A percentile compares a stretch with the other conserved stretches of the same genome.
phyloP scores from a whole-genome alignment of 2,113 vertebrate species.

The Brienomyrus longianalis region DNA sequence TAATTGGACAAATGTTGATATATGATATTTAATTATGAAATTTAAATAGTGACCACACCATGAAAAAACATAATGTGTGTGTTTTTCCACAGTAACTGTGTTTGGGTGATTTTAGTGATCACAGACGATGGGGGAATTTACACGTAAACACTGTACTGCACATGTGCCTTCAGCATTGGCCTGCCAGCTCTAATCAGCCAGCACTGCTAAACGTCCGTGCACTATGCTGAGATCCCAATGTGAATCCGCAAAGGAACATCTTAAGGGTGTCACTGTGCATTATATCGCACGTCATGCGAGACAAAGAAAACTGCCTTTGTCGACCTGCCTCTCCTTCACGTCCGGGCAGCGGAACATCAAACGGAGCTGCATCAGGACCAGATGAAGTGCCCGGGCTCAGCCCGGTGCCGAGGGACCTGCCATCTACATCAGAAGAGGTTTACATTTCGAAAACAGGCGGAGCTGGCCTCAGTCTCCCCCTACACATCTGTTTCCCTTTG shows the following conservation, averaged over 20 bases:
- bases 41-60: background rate
- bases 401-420: background rate
- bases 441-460: constrained; percentile 17
- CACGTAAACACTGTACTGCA: background rate
- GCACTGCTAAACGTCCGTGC: background rate
- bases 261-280: background rate
- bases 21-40: background rate
- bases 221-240: background rate
- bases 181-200: background rate
- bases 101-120: background rate
- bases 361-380: constrained; percentile 11
- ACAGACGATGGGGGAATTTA: background rate
- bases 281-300: constrained; percentile 2
- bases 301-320: background rate
- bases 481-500: constrained; percentile 25
- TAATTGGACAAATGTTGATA: background rate
- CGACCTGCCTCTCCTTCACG: background rate
- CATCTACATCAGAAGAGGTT: constrained; percentile 12
- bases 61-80: background rate
- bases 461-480: constrained; percentile 21
- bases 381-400: constrained; percentile 3
- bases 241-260: background rate
- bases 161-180: background rate
- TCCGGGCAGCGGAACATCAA: background rate
- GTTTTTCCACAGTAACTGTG: background rate